These are phyloP conservation scores for Ophthalmotilapia sp. DNA, from an alignment of 2,113 vertebrate species.

Conservation along the genomic window DNA sequence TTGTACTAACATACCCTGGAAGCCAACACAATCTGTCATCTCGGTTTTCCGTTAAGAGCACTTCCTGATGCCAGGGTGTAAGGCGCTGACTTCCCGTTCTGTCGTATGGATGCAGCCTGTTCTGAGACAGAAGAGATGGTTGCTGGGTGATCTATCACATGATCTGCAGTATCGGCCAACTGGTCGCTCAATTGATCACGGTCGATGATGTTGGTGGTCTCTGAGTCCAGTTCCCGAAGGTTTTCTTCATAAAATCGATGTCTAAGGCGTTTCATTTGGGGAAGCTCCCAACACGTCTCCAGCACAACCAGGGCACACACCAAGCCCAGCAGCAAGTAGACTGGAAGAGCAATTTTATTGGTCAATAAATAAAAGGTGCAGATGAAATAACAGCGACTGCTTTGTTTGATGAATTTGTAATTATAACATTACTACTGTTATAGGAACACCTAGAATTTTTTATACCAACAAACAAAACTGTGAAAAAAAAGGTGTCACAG, in stretches of 20 bases:
- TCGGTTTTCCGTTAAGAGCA: slow-evolving; percentile 39
- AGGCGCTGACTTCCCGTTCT: slow-evolving; percentile 60
- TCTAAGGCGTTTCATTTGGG: slow-evolving; percentile 82
- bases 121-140: slow-evolving; percentile 85
- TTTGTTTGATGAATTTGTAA: not conserved
- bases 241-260: slow-evolving; percentile 86
- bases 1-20: not conserved
- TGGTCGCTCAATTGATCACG: slow-evolving; percentile 57
- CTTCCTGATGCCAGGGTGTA: slow-evolving; percentile 35
- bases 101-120: slow-evolving; percentile 75
- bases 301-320: slow-evolving; percentile 88
- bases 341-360: slow-evolving; percentile 44
- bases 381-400: fast-evolving
- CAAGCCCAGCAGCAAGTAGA: slow-evolving; percentile 87
- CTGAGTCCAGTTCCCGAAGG: slow-evolving; percentile 73
- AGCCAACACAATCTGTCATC: slow-evolving; percentile 5
- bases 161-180: not conserved
- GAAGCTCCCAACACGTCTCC: slow-evolving; percentile 94
- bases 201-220: slow-evolving; percentile 79
- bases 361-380: not conserved
- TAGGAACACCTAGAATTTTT: not conserved
- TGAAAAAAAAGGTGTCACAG: not conserved
- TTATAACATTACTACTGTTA: not conserved
- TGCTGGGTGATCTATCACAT: not conserved
- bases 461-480: not conserved